Evolutionary conservation across 2,888 invertebrate species (phyloP), one percentile per base, ranked within the genome.

Genomic region (Spialia ferax): DNA sequence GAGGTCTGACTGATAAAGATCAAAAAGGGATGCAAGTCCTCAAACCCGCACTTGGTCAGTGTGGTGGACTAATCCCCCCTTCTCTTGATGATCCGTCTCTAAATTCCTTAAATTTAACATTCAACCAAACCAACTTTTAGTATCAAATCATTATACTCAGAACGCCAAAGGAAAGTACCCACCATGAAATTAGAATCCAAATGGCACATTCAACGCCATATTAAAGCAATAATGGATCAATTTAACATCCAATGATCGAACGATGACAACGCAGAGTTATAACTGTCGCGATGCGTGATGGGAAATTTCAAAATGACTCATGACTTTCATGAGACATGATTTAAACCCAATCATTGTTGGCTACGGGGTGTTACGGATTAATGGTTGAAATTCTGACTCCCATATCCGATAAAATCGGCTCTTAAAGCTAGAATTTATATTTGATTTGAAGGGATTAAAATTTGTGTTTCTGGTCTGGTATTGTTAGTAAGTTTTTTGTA

Each of bases 221-320:
- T 50, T 50, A 11, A 23, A 7, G 13, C 50, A 50, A 23, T 50
- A 50, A 50, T 50, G 50, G 50, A 50, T 50, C 50, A 22, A 50
- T 50, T 50, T 50, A 45, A 45, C 45, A 18, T 45, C 48, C 22
- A 11, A 22, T 50, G 50, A 50, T 50, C 13, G 22, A 50, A 13
- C 22, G 50, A 1, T 50, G 50, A 50, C 22, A 50, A 13, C 18
- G 45, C 8, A 1, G 50, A 50, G 50, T 50, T 50, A 50, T 45
- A 45, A 45, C 45, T 45, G 45, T 45, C 22, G 22, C 6, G 22
- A 50, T 6, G 11, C 13, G 13, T 50, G 50, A 50, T 23, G 22
- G 50, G 50, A 50, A 11, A 23, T 23, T 50, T 50, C 13, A 1
- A 50, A 50, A 50, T 22, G 50, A 50, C 22, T 50, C 13, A 50